Conservation (phyloP, 2,797 vertebrate genomes). For the Pseudomugil gertrudae region DNA sequence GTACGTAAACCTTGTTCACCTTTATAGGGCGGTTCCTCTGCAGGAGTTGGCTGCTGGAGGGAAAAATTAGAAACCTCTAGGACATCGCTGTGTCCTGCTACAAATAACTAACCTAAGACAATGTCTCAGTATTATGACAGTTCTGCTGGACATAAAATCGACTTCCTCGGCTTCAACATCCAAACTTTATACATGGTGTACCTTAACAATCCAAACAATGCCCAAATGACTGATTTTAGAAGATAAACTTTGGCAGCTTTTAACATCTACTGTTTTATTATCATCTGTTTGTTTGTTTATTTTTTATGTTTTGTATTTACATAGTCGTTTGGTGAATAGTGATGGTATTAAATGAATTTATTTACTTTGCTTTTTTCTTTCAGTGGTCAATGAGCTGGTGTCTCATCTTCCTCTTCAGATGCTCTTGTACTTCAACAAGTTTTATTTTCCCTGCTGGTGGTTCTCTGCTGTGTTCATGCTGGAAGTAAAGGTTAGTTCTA, state of each 20-base stretch:
- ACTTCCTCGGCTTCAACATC: not conserved
- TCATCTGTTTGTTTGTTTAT: not conserved
- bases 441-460: constrained; percentile 88
- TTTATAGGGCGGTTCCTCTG: too few relatives aligned
- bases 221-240: not conserved
- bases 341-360: not conserved
- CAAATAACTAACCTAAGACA: too few relatives aligned
- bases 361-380: not conserved
- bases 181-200: not conserved
- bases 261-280: too few relatives aligned
- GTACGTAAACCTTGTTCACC: too few relatives aligned
- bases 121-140: not conserved
- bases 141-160: not conserved
- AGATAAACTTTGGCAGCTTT: not conserved
- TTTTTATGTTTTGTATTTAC: not conserved
- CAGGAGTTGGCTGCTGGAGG: too few relatives aligned
- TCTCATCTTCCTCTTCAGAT: constrained; percentile 89
- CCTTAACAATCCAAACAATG: not conserved
- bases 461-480: constrained; percentile 85
- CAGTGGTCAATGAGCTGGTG: constrained; percentile 75
- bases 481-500: constrained; percentile 83
- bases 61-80: too few relatives aligned
- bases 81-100: too few relatives aligned
- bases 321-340: not conserved
- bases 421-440: constrained; percentile 88